phyloP scores from a whole-genome alignment of 2,888 invertebrate species.

The Geophilus truncorum region DNA sequence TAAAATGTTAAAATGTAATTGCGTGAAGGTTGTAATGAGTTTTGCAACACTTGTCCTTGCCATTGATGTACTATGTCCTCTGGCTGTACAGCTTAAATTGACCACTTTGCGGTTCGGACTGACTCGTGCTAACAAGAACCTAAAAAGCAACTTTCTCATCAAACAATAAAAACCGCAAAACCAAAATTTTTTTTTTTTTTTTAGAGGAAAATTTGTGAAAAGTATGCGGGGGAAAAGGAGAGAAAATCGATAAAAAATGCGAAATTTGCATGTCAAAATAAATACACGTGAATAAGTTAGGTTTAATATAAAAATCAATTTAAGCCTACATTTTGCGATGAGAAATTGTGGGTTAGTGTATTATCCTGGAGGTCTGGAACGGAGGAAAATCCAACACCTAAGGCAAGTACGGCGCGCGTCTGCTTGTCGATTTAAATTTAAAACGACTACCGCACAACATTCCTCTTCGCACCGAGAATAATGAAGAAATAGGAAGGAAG shows the following conservation, averaged over 20 bases:
- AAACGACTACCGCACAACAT: slow-evolving; percentile 20
- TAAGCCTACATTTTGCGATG: background rate
- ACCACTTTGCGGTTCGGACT: background rate
- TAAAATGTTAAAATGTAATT: too few species aligned
- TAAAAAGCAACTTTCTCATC: background rate
- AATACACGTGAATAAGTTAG: background rate
- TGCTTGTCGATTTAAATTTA: slow-evolving; percentile 13
- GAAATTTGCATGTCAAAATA: background rate
- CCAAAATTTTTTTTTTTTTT: background rate
- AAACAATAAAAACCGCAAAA: background rate
- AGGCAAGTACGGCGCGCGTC: slow-evolving; percentile 1
- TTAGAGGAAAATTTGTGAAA: background rate
- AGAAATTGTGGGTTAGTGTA: background rate
- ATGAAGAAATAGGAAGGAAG: slow-evolving; percentile 25
- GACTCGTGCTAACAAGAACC: background rate
- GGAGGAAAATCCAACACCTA: slow-evolving; percentile 3
- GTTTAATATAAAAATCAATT: background rate
- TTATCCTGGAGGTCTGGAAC: background rate
- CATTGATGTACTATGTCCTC: background rate
- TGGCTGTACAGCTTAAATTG: background rate
- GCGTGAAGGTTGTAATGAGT: background rate
- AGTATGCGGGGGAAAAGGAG: background rate
- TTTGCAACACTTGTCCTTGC: background rate
- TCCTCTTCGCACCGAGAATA: slow-evolving; percentile 16
- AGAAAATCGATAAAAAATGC: background rate